Conservation (phyloP, 2,113 vertebrate genomes). For the Erpornis zantholeuca region DNA sequence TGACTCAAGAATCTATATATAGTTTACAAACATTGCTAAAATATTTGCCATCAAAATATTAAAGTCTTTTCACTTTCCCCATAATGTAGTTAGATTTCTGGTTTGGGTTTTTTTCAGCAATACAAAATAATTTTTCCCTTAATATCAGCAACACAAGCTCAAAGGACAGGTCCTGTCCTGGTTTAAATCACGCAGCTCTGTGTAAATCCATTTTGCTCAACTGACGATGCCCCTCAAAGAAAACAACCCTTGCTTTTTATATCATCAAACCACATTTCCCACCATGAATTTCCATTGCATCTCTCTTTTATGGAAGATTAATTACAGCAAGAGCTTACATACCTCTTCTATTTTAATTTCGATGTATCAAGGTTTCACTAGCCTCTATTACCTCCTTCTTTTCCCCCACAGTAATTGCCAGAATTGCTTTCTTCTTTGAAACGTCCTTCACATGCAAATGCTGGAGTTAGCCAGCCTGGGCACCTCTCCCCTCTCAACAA, state of each 20-base stretch:
- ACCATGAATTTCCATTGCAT: neutral
- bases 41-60: neutral
- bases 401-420: neutral
- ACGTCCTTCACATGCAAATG: neutral
- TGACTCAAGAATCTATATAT: constrained; percentile 24
- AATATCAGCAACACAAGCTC: neutral
- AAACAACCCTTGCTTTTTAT: neutral
- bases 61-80: neutral
- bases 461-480: neutral
- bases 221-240: neutral
- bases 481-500: neutral
- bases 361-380: neutral
- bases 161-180: neutral
- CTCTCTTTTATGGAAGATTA: neutral
- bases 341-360: neutral
- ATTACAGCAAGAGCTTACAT: neutral
- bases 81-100: neutral
- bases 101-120: neutral
- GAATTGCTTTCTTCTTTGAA: neutral
- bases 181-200: neutral
- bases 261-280: neutral
- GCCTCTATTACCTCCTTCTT: neutral
- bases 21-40: constrained; percentile 20
- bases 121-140: neutral
- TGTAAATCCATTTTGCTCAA: neutral